phyloP scores from a whole-genome alignment of 1,140 invertebrate genomes.

The Brachionus manjavacas region DNA sequence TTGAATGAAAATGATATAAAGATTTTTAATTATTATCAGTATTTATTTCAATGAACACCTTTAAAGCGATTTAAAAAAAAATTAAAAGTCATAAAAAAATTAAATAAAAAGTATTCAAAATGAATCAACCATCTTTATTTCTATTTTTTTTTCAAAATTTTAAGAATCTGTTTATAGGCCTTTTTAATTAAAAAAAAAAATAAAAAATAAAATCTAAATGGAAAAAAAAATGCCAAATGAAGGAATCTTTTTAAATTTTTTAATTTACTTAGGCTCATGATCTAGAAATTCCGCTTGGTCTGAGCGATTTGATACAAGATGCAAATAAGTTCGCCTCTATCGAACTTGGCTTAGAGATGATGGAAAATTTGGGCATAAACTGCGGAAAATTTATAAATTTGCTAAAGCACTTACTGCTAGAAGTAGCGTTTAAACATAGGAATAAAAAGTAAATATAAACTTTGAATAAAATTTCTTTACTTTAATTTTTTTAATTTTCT shows the following conservation, averaged over 20 bases:
- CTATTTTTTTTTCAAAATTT: background rate
- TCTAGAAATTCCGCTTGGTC: background rate
- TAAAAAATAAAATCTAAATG: too few species aligned
- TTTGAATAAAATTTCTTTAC: background rate
- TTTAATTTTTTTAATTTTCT: background rate
- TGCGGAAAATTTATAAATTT: constrained; percentile 27
- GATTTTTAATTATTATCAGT: too few species aligned
- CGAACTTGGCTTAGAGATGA: constrained; percentile 21
- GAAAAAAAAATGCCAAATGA: background rate
- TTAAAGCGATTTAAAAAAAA: too few species aligned
- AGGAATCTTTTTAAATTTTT: background rate
- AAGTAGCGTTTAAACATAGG: background rate
- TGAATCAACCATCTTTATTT: too few species aligned
- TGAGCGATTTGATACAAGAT: background rate
- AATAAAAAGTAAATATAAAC: background rate
- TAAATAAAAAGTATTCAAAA: too few species aligned
- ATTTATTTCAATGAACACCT: too few species aligned
- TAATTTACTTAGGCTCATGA: background rate
- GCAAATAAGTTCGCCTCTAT: constrained; percentile 5
- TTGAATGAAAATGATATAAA: too few species aligned
- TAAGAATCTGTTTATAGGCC: background rate
- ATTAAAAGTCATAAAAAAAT: too few species aligned
- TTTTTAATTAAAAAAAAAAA: too few species aligned
- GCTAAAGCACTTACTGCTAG: background rate
- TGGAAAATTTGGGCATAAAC: background rate